phyloP scores from a whole-genome alignment of 2,888 invertebrate species.

The Folsomia candida region DNA sequence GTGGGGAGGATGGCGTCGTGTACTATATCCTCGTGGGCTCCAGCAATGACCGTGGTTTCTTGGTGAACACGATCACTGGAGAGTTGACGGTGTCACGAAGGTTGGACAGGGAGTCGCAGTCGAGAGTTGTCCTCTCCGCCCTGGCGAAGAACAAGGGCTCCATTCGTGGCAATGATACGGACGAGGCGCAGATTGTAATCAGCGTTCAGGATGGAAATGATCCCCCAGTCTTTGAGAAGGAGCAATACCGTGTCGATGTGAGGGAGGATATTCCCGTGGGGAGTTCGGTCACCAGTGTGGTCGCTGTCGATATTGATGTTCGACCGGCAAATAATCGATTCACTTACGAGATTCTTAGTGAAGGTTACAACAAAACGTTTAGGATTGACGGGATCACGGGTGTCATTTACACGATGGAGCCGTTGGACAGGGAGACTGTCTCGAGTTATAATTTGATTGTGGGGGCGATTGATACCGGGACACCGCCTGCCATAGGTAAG shows the following conservation, averaged over 20 bases:
- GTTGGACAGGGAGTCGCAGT: conserved; percentile 69
- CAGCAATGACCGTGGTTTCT: conserved; percentile 65
- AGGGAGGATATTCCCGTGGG: conserved; percentile 77
- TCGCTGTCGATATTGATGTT: conserved; percentile 88
- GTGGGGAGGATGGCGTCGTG: conserved; percentile 75
- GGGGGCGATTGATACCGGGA: conserved; percentile 84
- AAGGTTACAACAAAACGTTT: conserved; percentile 78
- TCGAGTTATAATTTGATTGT: conserved; percentile 72
- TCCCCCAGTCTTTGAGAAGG: conserved; percentile 85
- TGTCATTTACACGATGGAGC: conserved; percentile 68
- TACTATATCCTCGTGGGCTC: conserved; percentile 78
- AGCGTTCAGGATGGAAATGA: conserved; percentile 95
- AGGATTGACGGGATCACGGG: conserved; percentile 84
- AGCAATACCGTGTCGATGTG: conserved; percentile 72
- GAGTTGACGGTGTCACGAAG: conserved; percentile 72
- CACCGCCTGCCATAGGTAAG: conserved; percentile 62
- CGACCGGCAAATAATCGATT: conserved; percentile 87
- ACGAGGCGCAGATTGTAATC: conserved; percentile 89
- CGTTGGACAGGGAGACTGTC: conserved; percentile 77
- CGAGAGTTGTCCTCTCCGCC: conserved; percentile 78
- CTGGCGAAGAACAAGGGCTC: conserved; percentile 93
- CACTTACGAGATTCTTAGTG: conserved; percentile 81
- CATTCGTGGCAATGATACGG: conserved; percentile 90
- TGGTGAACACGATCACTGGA: conserved; percentile 75
- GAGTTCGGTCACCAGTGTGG: conserved; percentile 71